A percentile compares a stretch with the other conserved stretches of the same genome.
These are phyloP conservation scores for Galleria mellonella DNA, from an alignment of 1,140 invertebrate species.

Conservation along the genomic window DNA sequence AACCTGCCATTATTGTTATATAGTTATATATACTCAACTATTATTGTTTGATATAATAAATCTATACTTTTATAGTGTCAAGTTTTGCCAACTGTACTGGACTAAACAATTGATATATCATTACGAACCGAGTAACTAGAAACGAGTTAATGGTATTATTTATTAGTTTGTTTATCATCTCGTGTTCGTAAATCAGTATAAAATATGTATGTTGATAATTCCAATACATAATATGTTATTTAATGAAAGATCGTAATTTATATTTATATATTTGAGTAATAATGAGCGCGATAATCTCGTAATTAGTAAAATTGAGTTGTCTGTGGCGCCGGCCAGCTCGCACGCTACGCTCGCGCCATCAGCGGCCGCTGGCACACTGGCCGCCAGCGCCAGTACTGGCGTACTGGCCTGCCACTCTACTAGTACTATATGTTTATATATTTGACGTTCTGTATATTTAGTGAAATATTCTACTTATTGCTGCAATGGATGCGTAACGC, in stretches of 20 bases:
- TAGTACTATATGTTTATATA: slow-evolving; percentile 13
- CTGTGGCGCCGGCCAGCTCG: background rate
- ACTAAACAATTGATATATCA: slow-evolving; percentile 11
- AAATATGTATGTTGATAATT: background rate
- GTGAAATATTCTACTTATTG: background rate
- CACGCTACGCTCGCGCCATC: background rate
- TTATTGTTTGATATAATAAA: slow-evolving; percentile 25
- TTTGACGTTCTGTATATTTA: slow-evolving; percentile 9
- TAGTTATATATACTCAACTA: slow-evolving; percentile 27
- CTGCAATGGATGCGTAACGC: background rate
- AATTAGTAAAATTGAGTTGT: background rate
- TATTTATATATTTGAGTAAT: background rate
- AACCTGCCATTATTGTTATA: slow-evolving; percentile 50
- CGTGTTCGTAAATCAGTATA: background rate
- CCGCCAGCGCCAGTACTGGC: too few species aligned
- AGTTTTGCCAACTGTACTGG: slow-evolving; percentile 23
- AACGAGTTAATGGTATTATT: background rate
- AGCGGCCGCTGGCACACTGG: background rate
- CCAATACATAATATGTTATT: background rate
- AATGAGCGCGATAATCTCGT: slow-evolving; percentile 1
- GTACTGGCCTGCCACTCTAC: too few species aligned
- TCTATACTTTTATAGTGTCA: slow-evolving; percentile 30
- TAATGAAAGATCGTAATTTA: slow-evolving; percentile 3
- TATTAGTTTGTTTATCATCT: slow-evolving; percentile 4
- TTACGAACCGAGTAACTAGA: too few species aligned